Evolutionary conservation across 2,888 invertebrate species (phyloP).

Genomic region (Spisula solida): DNA sequence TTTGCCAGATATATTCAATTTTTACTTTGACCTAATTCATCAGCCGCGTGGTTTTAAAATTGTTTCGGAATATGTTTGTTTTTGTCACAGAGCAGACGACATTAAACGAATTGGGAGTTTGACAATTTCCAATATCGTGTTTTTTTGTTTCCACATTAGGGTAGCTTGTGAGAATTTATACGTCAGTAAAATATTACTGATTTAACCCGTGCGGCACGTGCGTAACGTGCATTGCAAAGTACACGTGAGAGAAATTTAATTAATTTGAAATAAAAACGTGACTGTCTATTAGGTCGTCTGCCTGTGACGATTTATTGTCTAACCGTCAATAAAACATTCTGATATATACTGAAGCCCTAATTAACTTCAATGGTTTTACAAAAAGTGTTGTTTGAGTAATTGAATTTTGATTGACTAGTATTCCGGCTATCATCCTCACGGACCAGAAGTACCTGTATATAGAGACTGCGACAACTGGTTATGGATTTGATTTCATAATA

Average conservation of each 20-base stretch:
- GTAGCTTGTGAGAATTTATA: constrained; percentile 11
- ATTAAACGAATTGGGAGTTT: neutral
- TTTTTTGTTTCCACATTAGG: constrained; percentile 18
- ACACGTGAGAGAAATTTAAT: constrained; percentile 24
- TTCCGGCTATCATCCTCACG: neutral
- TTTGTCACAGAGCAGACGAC: constrained; percentile 2
- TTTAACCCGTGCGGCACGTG: neutral
- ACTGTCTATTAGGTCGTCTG: constrained; percentile 26
- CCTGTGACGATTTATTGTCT: constrained; percentile 6
- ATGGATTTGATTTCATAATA: too few relatives aligned
- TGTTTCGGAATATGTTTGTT: constrained; percentile 11
- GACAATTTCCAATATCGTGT: neutral
- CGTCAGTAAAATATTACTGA: constrained; percentile 12
- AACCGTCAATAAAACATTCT: constrained; percentile 10
- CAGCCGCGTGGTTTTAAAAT: neutral
- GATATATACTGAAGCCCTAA: constrained; percentile 21
- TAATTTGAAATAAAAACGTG: constrained; percentile 21
- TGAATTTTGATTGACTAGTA: neutral
- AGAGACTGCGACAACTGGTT: too few relatives aligned
- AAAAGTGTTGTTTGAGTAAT: neutral
- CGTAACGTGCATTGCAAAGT: neutral
- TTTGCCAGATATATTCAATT: constrained; percentile 14
- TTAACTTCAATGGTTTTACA: constrained; percentile 4
- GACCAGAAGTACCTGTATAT: too few relatives aligned
- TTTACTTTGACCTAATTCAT: constrained; percentile 19